These are phyloP conservation scores for Pseudopleuronectes americanus DNA, from an alignment of 2,797 vertebrate species.

Conservation along the genomic window DNA sequence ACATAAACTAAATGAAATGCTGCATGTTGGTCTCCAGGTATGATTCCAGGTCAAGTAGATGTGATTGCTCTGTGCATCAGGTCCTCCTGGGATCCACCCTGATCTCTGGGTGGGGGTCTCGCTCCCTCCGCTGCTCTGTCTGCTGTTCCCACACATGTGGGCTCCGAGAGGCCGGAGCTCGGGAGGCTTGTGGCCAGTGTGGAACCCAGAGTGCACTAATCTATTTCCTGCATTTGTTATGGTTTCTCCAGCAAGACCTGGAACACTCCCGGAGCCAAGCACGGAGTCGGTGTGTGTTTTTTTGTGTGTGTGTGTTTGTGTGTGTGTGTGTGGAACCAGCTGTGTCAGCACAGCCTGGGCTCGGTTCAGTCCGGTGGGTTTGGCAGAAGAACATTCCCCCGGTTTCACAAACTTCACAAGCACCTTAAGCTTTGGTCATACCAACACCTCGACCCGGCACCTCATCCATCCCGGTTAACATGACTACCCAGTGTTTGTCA, in stretches of 20 bases:
- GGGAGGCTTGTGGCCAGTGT: constrained; percentile 76
- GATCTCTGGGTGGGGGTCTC: constrained; percentile 47
- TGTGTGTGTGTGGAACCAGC: constrained; percentile 77
- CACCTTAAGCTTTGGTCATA: constrained; percentile 36
- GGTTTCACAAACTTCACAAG: constrained; percentile 37
- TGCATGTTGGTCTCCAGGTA: constrained; percentile 19
- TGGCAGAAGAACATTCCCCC: constrained; percentile 30
- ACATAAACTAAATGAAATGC: neutral
- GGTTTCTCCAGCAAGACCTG: constrained; percentile 88
- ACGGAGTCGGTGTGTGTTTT: constrained; percentile 31
- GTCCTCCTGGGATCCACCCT: constrained; percentile 43
- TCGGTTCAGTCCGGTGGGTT: constrained; percentile 55
- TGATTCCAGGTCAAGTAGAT: constrained; percentile 8
- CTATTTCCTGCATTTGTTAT: constrained; percentile 96
- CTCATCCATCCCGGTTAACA: constrained; percentile 63
- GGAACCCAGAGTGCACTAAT: constrained; percentile 87
- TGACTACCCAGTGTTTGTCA: constrained; percentile 32
- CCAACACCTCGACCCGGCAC: constrained; percentile 48
- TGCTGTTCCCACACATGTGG: constrained; percentile 81
- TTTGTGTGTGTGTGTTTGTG: no score
- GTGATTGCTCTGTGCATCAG: constrained; percentile 22
- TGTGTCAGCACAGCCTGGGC: constrained; percentile 88
- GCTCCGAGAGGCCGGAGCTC: constrained; percentile 68
- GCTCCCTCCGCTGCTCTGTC: constrained; percentile 44
- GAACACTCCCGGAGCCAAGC: constrained; percentile 78